Percentiles rank a stretch among this genome's conserved stretches.
phyloP scores from a whole-genome alignment of 2,888 invertebrate species.

The Dexiosoma caninum region DNA sequence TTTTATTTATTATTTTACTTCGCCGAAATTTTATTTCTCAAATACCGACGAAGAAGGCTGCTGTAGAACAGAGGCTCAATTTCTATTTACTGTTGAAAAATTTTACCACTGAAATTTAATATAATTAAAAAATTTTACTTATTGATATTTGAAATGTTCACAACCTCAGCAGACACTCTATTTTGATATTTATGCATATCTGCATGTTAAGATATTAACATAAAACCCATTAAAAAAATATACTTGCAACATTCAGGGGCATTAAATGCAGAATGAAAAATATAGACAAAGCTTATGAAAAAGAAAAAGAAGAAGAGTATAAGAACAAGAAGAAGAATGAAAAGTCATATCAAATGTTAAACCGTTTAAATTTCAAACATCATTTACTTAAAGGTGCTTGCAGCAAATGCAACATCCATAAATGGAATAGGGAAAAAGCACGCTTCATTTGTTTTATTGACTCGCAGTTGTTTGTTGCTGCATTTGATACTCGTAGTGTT shows the following conservation, averaged over 20 bases:
- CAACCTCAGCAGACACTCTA: constrained; percentile 1
- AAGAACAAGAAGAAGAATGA: neutral
- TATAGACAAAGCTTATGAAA: neutral
- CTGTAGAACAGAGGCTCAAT: too few relatives aligned
- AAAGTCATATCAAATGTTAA: constrained; percentile 55
- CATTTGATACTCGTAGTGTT: constrained; percentile 33
- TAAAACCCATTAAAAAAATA: constrained; percentile 57
- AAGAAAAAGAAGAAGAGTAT: neutral
- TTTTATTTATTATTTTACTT: too few relatives aligned
- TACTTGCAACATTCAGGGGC: constrained; percentile 49
- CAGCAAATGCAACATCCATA: constrained; percentile 23
- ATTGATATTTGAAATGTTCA: neutral
- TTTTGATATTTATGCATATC: constrained; percentile 42
- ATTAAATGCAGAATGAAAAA: constrained; percentile 23
- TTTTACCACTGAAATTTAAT: too few relatives aligned
- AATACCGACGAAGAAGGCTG: too few relatives aligned
- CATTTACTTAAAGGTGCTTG: constrained; percentile 57
- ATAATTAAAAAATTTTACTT: too few relatives aligned
- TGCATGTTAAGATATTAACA: constrained; percentile 53
- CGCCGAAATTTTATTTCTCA: too few relatives aligned
- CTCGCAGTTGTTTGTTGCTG: constrained; percentile 25
- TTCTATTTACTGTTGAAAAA: too few relatives aligned
- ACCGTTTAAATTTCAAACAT: constrained; percentile 56
- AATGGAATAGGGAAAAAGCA: constrained; percentile 28
- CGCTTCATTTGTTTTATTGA: constrained; percentile 64